Conservation (phyloP, 2,888 invertebrate genomes). For the Drosophila antonietae region DNA sequence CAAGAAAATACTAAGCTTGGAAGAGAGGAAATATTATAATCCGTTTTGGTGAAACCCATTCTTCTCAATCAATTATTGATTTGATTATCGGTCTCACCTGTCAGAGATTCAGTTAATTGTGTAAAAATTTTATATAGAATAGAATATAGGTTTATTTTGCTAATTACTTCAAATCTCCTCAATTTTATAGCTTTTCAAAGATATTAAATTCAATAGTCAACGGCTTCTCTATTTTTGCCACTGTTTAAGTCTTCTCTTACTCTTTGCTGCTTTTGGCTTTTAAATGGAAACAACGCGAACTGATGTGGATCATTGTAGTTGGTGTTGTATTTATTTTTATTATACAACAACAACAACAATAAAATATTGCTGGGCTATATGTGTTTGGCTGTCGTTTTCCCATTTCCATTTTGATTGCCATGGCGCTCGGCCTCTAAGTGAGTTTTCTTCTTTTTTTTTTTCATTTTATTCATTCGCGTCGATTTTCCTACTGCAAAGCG, state of each 20-base stretch:
- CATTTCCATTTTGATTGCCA: constrained; percentile 75
- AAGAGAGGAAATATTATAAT: too few species aligned
- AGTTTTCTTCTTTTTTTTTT: constrained; percentile 30
- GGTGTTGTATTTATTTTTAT: constrained; percentile 18
- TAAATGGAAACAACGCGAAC: constrained; percentile 18
- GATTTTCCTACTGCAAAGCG: constrained; percentile 29
- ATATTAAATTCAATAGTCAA: too few species aligned
- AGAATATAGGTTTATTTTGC: too few species aligned
- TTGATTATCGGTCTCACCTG: too few species aligned
- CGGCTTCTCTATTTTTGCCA: background rate
- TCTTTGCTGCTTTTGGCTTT: constrained; percentile 15
- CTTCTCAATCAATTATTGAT: too few species aligned
- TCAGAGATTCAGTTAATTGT: too few species aligned
- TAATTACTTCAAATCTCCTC: too few species aligned
- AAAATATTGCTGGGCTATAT: constrained; percentile 15
- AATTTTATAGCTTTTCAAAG: too few species aligned
- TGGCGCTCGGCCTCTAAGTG: constrained; percentile 43
- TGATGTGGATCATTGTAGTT: constrained; percentile 28
- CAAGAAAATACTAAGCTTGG: too few species aligned
- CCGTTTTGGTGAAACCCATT: too few species aligned
- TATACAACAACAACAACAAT: constrained; percentile 20
- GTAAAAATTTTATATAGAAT: too few species aligned
- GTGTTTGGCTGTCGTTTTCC: constrained; percentile 38
- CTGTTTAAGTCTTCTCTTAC: background rate
- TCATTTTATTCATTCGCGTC: constrained; percentile 11